Evolutionary conservation across 2,113 vertebrate species (phyloP).

Genomic region (Ammospiza nelsoni): DNA sequence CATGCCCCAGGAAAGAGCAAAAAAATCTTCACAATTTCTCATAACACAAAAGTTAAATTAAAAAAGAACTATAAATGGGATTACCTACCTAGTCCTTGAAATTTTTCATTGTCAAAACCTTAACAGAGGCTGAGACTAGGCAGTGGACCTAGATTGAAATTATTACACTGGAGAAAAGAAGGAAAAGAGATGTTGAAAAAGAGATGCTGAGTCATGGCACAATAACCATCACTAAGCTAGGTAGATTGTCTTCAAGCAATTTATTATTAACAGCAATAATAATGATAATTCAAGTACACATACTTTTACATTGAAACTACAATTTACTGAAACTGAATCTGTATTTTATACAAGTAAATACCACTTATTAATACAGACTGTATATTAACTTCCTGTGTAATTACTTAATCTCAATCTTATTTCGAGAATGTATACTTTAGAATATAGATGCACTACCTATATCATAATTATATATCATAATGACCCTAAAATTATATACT

Average conservation of each 20-base stretch:
- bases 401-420: slow-evolving; percentile 13
- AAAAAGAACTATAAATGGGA: background rate
- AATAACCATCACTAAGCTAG: background rate
- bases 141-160: background rate
- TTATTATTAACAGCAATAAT: background rate
- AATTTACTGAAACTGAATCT: background rate
- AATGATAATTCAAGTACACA: background rate
- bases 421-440: slow-evolving; percentile 2
- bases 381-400: background rate
- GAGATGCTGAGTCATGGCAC: background rate
- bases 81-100: background rate
- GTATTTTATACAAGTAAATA: background rate
- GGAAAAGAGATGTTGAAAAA: background rate
- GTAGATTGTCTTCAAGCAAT: background rate
- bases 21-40: background rate
- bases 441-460: background rate
- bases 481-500: background rate
- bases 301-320: background rate
- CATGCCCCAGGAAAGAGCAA: background rate
- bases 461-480: background rate
- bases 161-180: background rate
- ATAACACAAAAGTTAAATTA: background rate
- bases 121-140: background rate
- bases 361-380: background rate
- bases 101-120: background rate